Evolutionary conservation across 2,888 invertebrate genomes (phyloP), one percentile per base, ranked within the genome.

Genomic region (Platycheirus albimanus): DNA sequence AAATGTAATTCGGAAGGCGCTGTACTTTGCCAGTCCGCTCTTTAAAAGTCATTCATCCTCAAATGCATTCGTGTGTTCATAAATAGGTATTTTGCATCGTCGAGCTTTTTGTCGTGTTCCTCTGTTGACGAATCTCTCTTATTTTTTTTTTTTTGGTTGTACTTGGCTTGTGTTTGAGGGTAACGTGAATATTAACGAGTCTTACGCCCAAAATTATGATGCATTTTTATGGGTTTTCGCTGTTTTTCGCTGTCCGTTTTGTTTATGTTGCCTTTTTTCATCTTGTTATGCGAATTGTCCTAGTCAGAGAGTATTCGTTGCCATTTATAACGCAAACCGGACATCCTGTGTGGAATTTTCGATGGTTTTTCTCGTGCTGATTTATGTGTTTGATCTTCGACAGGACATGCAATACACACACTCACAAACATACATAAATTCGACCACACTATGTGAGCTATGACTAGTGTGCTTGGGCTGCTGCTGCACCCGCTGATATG

Each of bases 161-260:
- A n/a, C n/a, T n/a, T n/a, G n/a, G n/a, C n/a, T n/a, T n/a, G 28
- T 30, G 10, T 11, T 58, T 30, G 13, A 24, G 61, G 64, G 58
- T 81, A 77, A 71, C 58, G 78, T 43, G 78, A 78, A 83, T 83
- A 72, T 83, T 77, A 83, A 78, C 78, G 83, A 83, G 74, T 69
- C 30, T 43, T 86, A 85, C 47, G 36, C 43, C 70, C 75, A 86
- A 89, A 90, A 89, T 89, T 88, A 90, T 90, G 90, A 89, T 90
- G 90, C 89, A 90, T 90, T 90, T 90, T 90, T 90, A 90, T 90
- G 90, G 90, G 89, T 88, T 90, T 90, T 91, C 88, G 86, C 87
- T 89, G 90, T 90, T 89, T 89, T 87, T 88, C 87, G 85, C 11
- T 72, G 74, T 76, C 63, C 20, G 45, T n/a, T 84, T 49, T 84